These are phyloP conservation scores for Rhagium mordax DNA, from an alignment of 2,888 invertebrate genomes.

Conservation along the genomic window DNA sequence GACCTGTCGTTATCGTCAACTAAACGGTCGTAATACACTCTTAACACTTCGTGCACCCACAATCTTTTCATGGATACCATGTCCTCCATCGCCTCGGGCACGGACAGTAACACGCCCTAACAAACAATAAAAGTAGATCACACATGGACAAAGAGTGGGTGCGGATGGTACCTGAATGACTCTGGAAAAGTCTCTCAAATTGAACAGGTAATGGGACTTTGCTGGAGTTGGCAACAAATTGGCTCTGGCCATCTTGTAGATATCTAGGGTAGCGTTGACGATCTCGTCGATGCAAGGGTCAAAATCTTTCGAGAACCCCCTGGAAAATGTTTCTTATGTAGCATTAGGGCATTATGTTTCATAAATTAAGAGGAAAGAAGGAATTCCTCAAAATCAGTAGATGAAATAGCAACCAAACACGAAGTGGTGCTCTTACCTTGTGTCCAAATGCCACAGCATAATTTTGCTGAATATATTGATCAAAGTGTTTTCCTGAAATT, in stretches of 20 bases:
- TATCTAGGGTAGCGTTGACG: slow-evolving; percentile 87
- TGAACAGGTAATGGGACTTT: slow-evolving; percentile 96
- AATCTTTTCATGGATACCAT: slow-evolving; percentile 89
- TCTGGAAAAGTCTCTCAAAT: slow-evolving; percentile 93
- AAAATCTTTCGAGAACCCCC: slow-evolving; percentile 95
- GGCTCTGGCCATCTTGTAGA: slow-evolving; percentile 88
- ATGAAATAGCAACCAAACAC: background rate
- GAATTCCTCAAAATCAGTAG: too few relatives aligned
- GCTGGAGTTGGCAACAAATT: slow-evolving; percentile 92
- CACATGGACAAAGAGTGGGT: too few relatives aligned
- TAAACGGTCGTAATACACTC: slow-evolving; percentile 94
- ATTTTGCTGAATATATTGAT: slow-evolving; percentile 91
- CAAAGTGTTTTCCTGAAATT: slow-evolving; percentile 90
- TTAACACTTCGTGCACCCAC: slow-evolving; percentile 94
- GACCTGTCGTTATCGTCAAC: slow-evolving; percentile 86
- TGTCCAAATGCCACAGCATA: slow-evolving; percentile 95
- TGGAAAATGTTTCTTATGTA: slow-evolving; percentile 66
- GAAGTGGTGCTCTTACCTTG: slow-evolving; percentile 78
- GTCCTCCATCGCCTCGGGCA: slow-evolving; percentile 93
- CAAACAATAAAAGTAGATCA: slow-evolving; percentile 25
- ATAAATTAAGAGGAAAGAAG: too few relatives aligned
- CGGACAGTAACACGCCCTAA: slow-evolving; percentile 91
- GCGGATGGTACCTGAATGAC: slow-evolving; percentile 88
- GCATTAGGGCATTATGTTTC: slow-evolving; percentile 28
- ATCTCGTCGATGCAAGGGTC: slow-evolving; percentile 93